Conservation (phyloP, 1,140 invertebrate genomes). For the Saccostrea echinata region DNA sequence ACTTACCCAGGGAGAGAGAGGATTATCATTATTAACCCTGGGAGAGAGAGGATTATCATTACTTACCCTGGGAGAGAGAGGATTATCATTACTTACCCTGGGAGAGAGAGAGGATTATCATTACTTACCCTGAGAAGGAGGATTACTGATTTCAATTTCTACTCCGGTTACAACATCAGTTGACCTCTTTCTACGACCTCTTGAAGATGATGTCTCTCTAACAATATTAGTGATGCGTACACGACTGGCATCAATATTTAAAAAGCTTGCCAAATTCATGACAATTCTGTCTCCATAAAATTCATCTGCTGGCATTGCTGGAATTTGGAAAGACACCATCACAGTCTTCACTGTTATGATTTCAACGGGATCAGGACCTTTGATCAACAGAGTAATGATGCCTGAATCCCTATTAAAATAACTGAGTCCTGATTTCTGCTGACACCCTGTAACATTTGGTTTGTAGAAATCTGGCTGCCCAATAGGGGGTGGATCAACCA, state of each 20-base stretch:
- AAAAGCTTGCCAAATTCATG: constrained; percentile 71
- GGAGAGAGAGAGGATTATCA: not conserved
- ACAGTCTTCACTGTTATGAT: constrained; percentile 57
- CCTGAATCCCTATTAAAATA: constrained; percentile 62
- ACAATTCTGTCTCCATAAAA: constrained; percentile 74
- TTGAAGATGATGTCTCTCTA: constrained; percentile 42
- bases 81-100: too few species aligned
- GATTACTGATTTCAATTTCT: constrained; percentile 64
- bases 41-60: not conserved
- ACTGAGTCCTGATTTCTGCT: constrained; percentile 56
- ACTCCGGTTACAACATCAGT: not conserved
- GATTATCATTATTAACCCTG: too few species aligned
- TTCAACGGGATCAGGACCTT: constrained; percentile 53
- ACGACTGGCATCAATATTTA: constrained; percentile 66
- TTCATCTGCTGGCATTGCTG: constrained; percentile 68
- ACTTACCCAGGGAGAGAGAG: too few species aligned
- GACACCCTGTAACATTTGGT: constrained; percentile 38
- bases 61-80: not conserved
- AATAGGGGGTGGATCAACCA: constrained; percentile 49
- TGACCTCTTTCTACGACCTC: constrained; percentile 57
- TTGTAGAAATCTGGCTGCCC: constrained; percentile 41
- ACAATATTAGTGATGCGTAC: constrained; percentile 69
- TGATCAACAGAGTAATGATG: constrained; percentile 57
- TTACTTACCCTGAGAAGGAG: constrained; percentile 48
- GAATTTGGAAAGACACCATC: constrained; percentile 64